These are phyloP conservation scores for Centropristis striata DNA, from an alignment of 2,113 vertebrate genomes.

Conservation along the genomic window DNA sequence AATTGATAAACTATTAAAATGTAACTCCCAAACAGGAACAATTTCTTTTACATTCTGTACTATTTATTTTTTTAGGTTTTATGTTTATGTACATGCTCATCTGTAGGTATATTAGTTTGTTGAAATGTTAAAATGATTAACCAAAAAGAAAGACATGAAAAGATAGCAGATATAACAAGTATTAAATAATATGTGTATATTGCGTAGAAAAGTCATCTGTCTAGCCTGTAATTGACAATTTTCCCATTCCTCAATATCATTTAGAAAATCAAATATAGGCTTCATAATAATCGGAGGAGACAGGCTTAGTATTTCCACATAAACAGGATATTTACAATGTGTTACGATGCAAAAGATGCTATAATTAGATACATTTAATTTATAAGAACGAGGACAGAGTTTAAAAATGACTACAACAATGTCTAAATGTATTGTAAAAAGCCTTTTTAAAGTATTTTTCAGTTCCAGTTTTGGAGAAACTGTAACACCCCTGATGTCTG, in stretches of 20 bases:
- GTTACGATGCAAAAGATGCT: neutral
- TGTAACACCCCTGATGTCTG: neutral
- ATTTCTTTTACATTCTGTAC: too few relatives aligned
- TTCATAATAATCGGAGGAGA: neutral
- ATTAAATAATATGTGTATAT: too few relatives aligned
- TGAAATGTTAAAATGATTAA: too few relatives aligned
- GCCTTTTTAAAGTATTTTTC: neutral
- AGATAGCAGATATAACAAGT: too few relatives aligned
- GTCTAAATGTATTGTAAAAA: neutral
- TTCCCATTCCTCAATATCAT: neutral
- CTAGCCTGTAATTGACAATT: neutral
- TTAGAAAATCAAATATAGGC: neutral
- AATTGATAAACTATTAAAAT: too few relatives aligned
- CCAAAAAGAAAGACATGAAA: too few relatives aligned
- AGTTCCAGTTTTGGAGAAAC: neutral
- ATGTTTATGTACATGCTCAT: too few relatives aligned
- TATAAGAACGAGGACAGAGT: neutral
- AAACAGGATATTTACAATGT: neutral
- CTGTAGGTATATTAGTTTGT: too few relatives aligned
- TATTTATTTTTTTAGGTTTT: too few relatives aligned
- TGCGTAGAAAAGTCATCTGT: neutral
- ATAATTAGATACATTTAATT: too few relatives aligned
- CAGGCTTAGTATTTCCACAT: neutral
- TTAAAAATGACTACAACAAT: neutral
- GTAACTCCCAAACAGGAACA: too few relatives aligned